phyloP scores from a whole-genome alignment of 53 echinoderm and acorn worm genomes.

The Glandiceps talaboti region DNA sequence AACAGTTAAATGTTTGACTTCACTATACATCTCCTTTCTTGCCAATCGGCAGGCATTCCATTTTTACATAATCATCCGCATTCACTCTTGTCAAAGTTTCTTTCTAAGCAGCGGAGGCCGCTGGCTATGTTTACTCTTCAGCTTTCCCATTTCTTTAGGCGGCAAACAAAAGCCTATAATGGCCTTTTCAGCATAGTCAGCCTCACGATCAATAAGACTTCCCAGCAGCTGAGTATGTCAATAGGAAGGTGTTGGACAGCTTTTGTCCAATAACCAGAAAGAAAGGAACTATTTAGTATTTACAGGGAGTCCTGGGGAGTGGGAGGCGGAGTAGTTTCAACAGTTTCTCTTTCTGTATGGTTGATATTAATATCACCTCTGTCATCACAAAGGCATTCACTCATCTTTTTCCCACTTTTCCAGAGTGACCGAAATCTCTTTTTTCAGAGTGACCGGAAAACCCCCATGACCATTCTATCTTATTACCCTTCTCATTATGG shows the following conservation, averaged over 20 bases:
- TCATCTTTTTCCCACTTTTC: no score
- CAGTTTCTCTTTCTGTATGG: neutral
- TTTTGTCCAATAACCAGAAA: neutral
- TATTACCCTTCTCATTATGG: no score
- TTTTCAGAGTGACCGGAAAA: no score
- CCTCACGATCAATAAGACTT: neutral
- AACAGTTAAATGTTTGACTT: no score
- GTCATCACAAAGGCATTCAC: no score
- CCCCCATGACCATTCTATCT: no score
- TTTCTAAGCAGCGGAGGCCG: no score
- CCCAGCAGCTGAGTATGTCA: neutral
- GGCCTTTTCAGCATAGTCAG: neutral
- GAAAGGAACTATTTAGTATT: neutral
- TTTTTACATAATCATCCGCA: no score
- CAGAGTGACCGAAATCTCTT: no score
- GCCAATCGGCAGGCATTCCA: no score
- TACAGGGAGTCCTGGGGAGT: neutral
- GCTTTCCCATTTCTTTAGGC: neutral
- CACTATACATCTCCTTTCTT: no score
- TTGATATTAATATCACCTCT: neutral
- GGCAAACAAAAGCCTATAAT: neutral
- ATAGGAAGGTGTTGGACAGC: neutral
- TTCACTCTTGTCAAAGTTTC: no score
- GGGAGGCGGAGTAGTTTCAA: neutral
- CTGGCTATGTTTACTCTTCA: neutral